Conservation (phyloP, 2,888 invertebrate species). For the Endomychus coccineus region DNA sequence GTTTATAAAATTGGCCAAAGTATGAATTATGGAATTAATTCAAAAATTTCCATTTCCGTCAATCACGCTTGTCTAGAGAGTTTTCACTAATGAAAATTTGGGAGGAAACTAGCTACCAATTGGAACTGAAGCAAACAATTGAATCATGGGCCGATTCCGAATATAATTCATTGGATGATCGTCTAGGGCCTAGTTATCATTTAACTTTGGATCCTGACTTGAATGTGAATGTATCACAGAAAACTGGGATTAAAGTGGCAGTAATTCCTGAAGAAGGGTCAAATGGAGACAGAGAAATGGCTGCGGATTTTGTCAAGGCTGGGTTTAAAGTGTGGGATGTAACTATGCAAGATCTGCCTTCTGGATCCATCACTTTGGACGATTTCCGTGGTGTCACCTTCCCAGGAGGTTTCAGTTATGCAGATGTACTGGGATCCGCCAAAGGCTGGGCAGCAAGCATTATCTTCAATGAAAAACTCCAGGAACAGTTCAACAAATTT, state of each 20-base stretch:
- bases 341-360: constrained; percentile 84
- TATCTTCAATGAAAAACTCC: constrained; percentile 68
- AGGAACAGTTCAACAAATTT: constrained; percentile 72
- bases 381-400: constrained; percentile 85
- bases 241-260: constrained; percentile 59
- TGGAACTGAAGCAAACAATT: constrained; percentile 82
- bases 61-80: constrained; percentile 57
- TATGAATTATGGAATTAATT: constrained; percentile 58
- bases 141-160: constrained; percentile 73
- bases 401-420: constrained; percentile 98
- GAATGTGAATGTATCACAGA: constrained; percentile 38
- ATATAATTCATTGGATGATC: constrained; percentile 57
- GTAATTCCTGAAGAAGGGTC: constrained; percentile 94
- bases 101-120: constrained; percentile 91
- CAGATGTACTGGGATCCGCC: constrained; percentile 94
- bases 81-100: constrained; percentile 70
- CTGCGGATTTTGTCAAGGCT: constrained; percentile 76
- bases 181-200: constrained; percentile 64
- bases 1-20: constrained; percentile 63
- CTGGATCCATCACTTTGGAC: constrained; percentile 62
- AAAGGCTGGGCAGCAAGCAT: constrained; percentile 97
- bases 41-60: constrained; percentile 53
- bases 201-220: constrained; percentile 64
- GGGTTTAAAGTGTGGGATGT: constrained; percentile 91
- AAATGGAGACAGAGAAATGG: constrained; percentile 98